Evolutionary conservation across 2,888 invertebrate genomes (phyloP).

Genomic region (Eudasyphora cyanicolor): DNA sequence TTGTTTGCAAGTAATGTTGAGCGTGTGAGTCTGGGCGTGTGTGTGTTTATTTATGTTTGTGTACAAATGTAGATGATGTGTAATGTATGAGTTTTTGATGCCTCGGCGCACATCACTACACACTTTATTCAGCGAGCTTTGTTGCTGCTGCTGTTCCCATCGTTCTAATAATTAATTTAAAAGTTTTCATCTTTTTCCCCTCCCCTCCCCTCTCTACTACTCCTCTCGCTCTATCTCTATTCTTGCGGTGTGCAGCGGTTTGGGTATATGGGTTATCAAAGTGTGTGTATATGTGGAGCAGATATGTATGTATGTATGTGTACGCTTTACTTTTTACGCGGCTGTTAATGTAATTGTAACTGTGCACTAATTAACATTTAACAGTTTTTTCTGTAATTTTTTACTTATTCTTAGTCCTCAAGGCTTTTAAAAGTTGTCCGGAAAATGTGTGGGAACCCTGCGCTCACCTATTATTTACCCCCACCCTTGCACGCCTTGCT

Average conservation of each 20-base stretch:
- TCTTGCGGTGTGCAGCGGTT: constrained; percentile 33
- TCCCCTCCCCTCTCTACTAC: too few species aligned
- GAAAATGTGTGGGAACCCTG: background rate
- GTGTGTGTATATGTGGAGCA: constrained; percentile 18
- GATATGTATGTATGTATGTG: background rate
- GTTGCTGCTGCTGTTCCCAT: constrained; percentile 51
- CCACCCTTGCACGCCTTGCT: too few species aligned
- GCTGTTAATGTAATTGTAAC: constrained; percentile 64
- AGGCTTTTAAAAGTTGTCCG: constrained; percentile 56
- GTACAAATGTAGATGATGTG: constrained; percentile 60
- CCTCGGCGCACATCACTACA: constrained; percentile 63
- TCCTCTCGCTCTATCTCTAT: constrained; percentile 18
- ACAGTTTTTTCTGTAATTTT: constrained; percentile 54
- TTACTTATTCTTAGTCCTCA: constrained; percentile 49
- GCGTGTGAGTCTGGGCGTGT: background rate
- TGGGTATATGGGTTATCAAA: constrained; percentile 24
- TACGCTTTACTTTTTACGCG: constrained; percentile 6
- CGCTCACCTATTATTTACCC: too few species aligned
- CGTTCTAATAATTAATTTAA: constrained; percentile 79
- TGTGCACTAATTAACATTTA: constrained; percentile 70
- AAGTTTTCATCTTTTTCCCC: constrained; percentile 74
- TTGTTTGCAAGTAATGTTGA: too few species aligned
- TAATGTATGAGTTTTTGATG: constrained; percentile 64
- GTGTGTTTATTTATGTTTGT: constrained; percentile 36
- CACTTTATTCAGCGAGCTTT: constrained; percentile 45